Percentiles rank a stretch among this genome's conserved stretches.
These are phyloP conservation scores for Sicus ferrugineus DNA, from an alignment of 2,888 invertebrate species.

Conservation along the genomic window DNA sequence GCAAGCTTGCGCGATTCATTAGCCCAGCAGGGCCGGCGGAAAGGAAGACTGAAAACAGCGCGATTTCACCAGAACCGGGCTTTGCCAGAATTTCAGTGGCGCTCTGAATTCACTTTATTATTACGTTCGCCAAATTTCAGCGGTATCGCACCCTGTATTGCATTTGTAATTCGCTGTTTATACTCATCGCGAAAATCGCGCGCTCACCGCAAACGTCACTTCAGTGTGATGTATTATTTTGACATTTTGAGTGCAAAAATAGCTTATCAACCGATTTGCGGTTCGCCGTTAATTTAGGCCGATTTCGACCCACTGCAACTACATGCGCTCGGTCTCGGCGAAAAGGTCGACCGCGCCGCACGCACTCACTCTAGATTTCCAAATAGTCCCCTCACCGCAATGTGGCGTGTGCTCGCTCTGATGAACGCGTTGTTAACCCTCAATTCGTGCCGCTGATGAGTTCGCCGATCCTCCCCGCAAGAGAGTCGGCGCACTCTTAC, in stretches of 20 bases:
- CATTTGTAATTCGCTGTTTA: not conserved
- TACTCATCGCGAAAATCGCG: conserved; percentile 13
- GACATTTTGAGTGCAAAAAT: conserved; percentile 19
- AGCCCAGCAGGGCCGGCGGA: conserved; percentile 11
- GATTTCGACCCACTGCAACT: not conserved
- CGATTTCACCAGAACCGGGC: no score
- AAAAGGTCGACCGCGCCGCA: conserved; percentile 40
- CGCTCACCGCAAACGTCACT: conserved; percentile 21
- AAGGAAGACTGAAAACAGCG: not conserved
- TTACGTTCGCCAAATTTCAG: not conserved
- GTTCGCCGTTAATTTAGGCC: not conserved
- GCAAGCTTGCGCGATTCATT: conserved; percentile 35
- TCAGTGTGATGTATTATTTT: conserved; percentile 27
- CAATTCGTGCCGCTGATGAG: not conserved
- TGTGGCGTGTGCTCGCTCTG: conserved; percentile 6
- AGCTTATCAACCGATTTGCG: conserved; percentile 22
- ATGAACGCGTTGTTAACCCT: conserved; percentile 30
- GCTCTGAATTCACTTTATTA: not conserved
- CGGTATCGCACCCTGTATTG: conserved; percentile 2
- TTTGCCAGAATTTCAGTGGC: not conserved
- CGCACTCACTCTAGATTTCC: conserved; percentile 39
- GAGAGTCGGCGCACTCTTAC: not conserved
- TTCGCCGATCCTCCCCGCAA: not conserved
- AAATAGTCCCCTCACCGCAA: conserved; percentile 39
- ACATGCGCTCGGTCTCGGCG: no score